Evolutionary conservation across 1,140 invertebrate genomes (phyloP), one percentile per base, ranked within the genome.

Genomic region (Brachionus asplanchnoidis): DNA sequence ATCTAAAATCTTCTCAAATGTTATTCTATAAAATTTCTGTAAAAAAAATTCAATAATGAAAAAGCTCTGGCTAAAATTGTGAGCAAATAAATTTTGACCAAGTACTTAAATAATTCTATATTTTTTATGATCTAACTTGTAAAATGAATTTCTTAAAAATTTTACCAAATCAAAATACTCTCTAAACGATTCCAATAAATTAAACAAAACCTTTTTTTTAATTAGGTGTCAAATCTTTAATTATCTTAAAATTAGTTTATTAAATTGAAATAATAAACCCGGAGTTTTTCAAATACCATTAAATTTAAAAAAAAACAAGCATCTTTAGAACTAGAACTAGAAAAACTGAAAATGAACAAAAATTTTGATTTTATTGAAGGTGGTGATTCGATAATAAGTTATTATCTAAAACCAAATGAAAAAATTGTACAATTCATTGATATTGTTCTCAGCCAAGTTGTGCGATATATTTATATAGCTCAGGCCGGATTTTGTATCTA

Each of bases 401-500:
- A 14, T 50, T 77, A 77, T 26, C 20, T 77, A 50, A 46, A 46
- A 11, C 73, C 44, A 0, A 77, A 77, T 50, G n/a, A 77, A 28
- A 77, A 77, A 77, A 12, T 77, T 26, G 17, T 50, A 14, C 53
- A 26, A 50, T 77, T 28, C 12, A 77, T 77, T 28, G 73, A 77
- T 28, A 77, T 50, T 26, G 3, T 26, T 2, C 26, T 77, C 11
- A 77, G 73, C n/a, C 73, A 77, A 46, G 3, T 77, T 26, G 73
- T 77, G 7, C 42, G 73, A 6, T 50, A 50, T 46, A 26, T 77
- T 32, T 77, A 77, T 53, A 50, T 77, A 77, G 20, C 44, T 12
- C 73, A 77, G 32, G 42, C 73, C 0, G 73, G 73, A 23, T 77
- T 77, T 26, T 77, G 73, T 9, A 50, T 77, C 11, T 77, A 77